These are phyloP conservation scores for Apoderus coryli DNA, from an alignment of 2,888 invertebrate species.

Conservation along the genomic window DNA sequence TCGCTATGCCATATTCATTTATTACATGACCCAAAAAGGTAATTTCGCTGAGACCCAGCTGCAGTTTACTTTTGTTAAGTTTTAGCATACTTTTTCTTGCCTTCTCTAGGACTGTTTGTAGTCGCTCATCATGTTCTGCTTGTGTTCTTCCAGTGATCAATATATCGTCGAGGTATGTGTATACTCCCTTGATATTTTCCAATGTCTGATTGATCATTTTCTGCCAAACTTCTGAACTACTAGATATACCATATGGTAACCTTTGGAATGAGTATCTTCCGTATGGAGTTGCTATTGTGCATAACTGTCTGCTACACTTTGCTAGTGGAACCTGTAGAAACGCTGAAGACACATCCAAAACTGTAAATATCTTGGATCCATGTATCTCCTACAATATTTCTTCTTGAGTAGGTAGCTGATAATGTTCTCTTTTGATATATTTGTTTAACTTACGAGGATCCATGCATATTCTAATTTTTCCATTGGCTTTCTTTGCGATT, in stretches of 20 bases:
- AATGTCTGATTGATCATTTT: constrained; percentile 6
- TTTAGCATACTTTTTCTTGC: too few relatives aligned
- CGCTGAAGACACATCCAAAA: neutral
- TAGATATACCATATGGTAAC: neutral
- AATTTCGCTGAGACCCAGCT: too few relatives aligned
- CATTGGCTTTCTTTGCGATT: neutral
- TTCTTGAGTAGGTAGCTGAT: neutral
- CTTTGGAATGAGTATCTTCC: constrained; percentile 3
- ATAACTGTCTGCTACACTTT: neutral
- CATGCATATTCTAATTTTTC: constrained; percentile 1
- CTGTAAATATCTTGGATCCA: neutral
- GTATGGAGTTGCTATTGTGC: constrained; percentile 1
- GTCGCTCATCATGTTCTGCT: too few relatives aligned
- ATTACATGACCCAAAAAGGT: too few relatives aligned
- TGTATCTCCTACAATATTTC: neutral
- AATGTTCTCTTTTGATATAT: constrained; percentile 3
- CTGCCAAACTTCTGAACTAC: constrained; percentile 9
- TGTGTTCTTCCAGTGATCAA: too few relatives aligned
- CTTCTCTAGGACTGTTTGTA: too few relatives aligned
- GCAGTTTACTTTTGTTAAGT: too few relatives aligned
- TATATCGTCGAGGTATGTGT: too few relatives aligned
- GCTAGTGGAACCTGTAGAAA: neutral
- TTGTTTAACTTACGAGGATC: neutral
- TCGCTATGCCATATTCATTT: too few relatives aligned
- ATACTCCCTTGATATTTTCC: constrained; percentile 4